phyloP scores from a whole-genome alignment of 2,888 invertebrate genomes.

The Platerodrilus igneus region DNA sequence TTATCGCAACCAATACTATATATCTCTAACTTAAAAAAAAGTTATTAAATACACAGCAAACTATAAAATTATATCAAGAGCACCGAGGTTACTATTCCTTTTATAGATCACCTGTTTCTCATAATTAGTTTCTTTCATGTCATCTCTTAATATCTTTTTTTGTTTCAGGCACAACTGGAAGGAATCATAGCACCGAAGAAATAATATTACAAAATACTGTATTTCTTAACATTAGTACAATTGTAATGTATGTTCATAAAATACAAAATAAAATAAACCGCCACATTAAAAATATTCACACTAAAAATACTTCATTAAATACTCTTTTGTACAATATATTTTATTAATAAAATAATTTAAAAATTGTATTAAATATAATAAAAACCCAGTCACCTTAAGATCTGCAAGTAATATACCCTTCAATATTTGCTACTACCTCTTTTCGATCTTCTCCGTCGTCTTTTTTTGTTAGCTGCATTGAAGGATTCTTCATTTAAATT shows the following conservation, averaged over 20 bases:
- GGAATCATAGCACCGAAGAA: slow-evolving; percentile 94
- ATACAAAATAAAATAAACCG: slow-evolving; percentile 28
- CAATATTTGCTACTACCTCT: slow-evolving; percentile 50
- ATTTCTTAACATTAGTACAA: slow-evolving; percentile 15
- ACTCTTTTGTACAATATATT: too few relatives aligned
- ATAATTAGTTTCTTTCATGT: neutral
- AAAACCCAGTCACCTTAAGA: slow-evolving; percentile 40
- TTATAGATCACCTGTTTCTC: neutral
- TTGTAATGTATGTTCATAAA: slow-evolving; percentile 26
- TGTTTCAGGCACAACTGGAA: slow-evolving; percentile 79
- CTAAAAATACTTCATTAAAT: slow-evolving; percentile 28
- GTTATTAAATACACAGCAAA: too few relatives aligned
- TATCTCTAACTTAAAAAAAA: too few relatives aligned
- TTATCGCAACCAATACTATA: too few relatives aligned
- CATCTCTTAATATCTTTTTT: slow-evolving; percentile 21
- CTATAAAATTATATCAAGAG: too few relatives aligned
- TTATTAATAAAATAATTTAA: too few relatives aligned
- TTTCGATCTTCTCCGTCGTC: slow-evolving; percentile 52
- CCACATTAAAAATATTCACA: slow-evolving; percentile 32
- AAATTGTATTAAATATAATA: too few relatives aligned
- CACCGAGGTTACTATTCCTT: too few relatives aligned
- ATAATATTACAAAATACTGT: slow-evolving; percentile 46
- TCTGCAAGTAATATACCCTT: slow-evolving; percentile 7
- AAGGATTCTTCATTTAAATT: slow-evolving; percentile 51
- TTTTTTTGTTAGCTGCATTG: slow-evolving; percentile 47